Evolutionary conservation across 2,797 vertebrate species (phyloP), one percentile per base, ranked within the genome.

Genomic region (Gallinago stenura): DNA sequence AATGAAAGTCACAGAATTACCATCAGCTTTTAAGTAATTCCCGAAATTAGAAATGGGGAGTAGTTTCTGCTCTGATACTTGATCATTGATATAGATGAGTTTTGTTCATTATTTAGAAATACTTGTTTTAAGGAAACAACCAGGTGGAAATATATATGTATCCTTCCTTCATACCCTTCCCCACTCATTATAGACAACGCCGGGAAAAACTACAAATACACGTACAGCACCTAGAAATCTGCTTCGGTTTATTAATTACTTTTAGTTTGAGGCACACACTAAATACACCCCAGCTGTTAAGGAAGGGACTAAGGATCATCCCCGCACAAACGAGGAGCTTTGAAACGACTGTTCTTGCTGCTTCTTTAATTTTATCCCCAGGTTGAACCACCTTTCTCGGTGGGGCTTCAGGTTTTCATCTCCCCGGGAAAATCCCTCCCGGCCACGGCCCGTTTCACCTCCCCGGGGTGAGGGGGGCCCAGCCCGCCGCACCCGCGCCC

Each of bases 181-280:
- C 18, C 15, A 18, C 3, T 51, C 31, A 20, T 48, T 58, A 62
- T 0, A 37, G 31, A 6, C 24, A 58, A 14, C 0, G 11, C 33
- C 4, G 25, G 30, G 17, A 22, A 78, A 75, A 50, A 45, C 25
- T 11, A 9, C 24, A 61, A 43, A 11, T 10, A 48, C 12, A 62
- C 0, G 5, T 19, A 33, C 2, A 62, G 30, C 10, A 33, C 26
- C 22, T 6, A n/a, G 15, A 82, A 79, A 82, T 9, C 19, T 14
- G 35, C 33, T 90, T n/a, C 21, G 19, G 54, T 16, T 77, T 56
- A 39, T 14, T 30, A 8, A 31, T 22, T 46, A 53, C 15, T 82
- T 83, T 30, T 17, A 22, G 19, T 41, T 57, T 45, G 39, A 64
- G 28, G 9, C 20, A 35, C 89, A 61, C 20, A 20, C 33, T 21